Base-by-base conservation (phyloP, 2,113 vertebrate genomes). In the Epinephelus moara region DNA sequence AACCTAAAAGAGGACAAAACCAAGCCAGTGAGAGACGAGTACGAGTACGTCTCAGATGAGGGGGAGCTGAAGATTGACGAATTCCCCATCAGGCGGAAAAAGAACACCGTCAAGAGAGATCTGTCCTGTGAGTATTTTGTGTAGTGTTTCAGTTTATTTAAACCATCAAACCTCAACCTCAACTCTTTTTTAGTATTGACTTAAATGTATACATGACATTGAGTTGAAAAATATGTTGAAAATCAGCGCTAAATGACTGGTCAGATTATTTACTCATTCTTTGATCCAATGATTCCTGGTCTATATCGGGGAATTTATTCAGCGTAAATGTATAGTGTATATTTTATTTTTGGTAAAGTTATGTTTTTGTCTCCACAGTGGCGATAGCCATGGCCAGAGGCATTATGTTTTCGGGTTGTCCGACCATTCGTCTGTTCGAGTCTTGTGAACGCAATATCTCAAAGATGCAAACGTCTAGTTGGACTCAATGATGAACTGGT, bases 11-110 rank as follows among this genome's bases (percentile, higher is more conserved):
- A 99, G 86, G 98, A 99, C 91, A 99, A 99, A 94, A 88, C 93
- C 84, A 99, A 99, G 93, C 97, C 97, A 0, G 96, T 99, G 72
- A 96, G 97, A 78, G 98, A 99, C 27, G 98, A 99, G 88, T 99
- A 99, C 1, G 98, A 99, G 79, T 99, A 99, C 0, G 98, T 99
- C 49, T 99, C 98, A 0, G 98, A 99, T 13, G 98, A 99, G 0
- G 98, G 98, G 6, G 98, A 99, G 92, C 95, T 99, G 71, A 99
- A 99, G 95, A 99, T 99, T 1, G 98, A 99, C 3, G 98, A 99
- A 89, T 99, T 99, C 93, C 98, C 98, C 86, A 99, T 99, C 93
- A 95, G 98, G 88, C 97, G 98, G 93, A 99, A 98, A 96, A 99
- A 98, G 91, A 97, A 96, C 49, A 90, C 96, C 0, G 93, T 96